Base-by-base conservation (phyloP, 2,888 invertebrate species). In the Rhorus exstirpatorius region DNA sequence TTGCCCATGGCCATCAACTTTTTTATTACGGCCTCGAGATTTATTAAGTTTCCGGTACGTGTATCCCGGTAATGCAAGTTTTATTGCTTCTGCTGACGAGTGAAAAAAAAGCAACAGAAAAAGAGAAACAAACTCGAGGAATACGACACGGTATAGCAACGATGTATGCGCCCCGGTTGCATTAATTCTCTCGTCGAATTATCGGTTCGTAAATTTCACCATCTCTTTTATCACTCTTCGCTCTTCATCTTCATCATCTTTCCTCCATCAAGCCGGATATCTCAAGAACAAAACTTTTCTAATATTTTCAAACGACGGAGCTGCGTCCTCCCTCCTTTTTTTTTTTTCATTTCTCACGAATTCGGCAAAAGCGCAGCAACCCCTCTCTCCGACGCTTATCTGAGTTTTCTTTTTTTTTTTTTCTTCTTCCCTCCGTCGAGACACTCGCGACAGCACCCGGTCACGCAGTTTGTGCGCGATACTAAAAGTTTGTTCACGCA, bases 251-350 rank as follows among this genome's bases (percentile, higher is more conserved):
- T 38, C 60, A 24, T 31, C 61, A 55, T 67, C 24, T 60, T 49
- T 8, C 31, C 61, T 77, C 41, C 24, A 79, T 78, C 41, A 61
- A 51, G 61, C 58, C 68, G 80, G 71, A 84, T 71, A 83, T 76
- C 61, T 46, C 58, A 44, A 21, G 4, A 49, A 53, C 79, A 85
- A 75, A 87, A 87, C 88, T 88, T 88, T 87, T 85, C 86, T 85
- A 86, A 87, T 88, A 85, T 87, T 83, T 87, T 78, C 67, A 86
- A 87, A 84, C 82, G 77, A 76, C 81, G 75, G 65, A 76, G 26
- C 53, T 38, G 38, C 38, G 44, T 35, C 3, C 12, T n/a, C 8
- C 35, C 38, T 21, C 3, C 2, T 83, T 53, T 68, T 79, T 60
- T 19, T 41, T 70, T 26, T 10, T 49, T 31, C 10, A 35, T 14